Evolutionary conservation across 2,888 invertebrate genomes (phyloP).

Genomic region (Drosophila algonquin): DNA sequence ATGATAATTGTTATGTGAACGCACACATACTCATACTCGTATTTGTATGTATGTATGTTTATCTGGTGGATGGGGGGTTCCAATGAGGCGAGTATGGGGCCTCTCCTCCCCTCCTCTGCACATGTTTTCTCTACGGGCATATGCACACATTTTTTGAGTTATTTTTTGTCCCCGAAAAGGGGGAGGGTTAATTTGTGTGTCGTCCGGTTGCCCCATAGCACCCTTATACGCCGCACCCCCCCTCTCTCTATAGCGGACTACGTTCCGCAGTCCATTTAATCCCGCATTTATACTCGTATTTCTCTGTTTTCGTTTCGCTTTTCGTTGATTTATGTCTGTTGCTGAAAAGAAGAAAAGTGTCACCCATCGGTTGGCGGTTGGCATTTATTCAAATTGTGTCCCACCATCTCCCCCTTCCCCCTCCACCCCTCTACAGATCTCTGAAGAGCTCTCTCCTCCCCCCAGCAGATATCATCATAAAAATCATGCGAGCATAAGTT

Average conservation of each 20-base stretch:
- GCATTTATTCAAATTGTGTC: constrained; percentile 59
- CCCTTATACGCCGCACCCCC: not conserved
- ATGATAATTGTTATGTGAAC: constrained; percentile 72
- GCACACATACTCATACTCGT: constrained; percentile 25
- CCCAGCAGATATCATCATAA: constrained; percentile 23
- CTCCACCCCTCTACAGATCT: not conserved
- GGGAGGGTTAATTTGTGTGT: constrained; percentile 73
- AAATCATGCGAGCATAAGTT: constrained; percentile 30
- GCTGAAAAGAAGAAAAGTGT: constrained; percentile 59
- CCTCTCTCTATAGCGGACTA: not conserved
- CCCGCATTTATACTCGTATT: constrained; percentile 64
- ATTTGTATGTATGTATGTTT: not conserved
- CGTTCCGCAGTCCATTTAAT: constrained; percentile 73
- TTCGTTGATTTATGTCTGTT: constrained; percentile 78
- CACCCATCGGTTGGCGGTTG: constrained; percentile 35
- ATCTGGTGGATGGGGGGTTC: not conserved
- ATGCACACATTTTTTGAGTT: constrained; percentile 5
- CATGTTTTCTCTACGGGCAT: constrained; percentile 1
- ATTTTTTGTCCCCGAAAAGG: constrained; percentile 18
- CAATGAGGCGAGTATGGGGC: not conserved
- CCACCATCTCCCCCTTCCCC: no score
- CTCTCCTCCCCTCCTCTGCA: not conserved
- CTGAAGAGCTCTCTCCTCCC: constrained; percentile 5
- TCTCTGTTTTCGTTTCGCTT: constrained; percentile 49
- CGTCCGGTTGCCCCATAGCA: constrained; percentile 52